Base-by-base conservation (phyloP, 2,888 invertebrate genomes). In the Pyralis farinalis region DNA sequence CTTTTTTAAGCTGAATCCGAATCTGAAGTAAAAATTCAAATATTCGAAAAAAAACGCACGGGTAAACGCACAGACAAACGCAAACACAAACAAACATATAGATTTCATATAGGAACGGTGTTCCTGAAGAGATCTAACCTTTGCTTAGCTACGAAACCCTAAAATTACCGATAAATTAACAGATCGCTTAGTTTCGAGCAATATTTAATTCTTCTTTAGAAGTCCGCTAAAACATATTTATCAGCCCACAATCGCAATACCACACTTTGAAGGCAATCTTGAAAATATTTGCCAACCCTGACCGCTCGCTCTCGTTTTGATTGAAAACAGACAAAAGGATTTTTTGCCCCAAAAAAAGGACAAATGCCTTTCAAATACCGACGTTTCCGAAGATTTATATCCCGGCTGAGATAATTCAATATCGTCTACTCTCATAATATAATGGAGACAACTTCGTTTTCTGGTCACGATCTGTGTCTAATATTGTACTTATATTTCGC, bases 271-370 rank as follows among this genome's bases (percentile, higher is more conserved):
- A 9, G 29, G n/a, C 38, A 35, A 28, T 39, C 31, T 34, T 35
- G 42, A 43, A 48, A 37, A 46, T 49, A 42, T 44, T 38, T 31
- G 49, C 43, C 60, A 56, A 33, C 61, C 63, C 58, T 62, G 49
- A 31, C 21, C 37, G 34, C 47, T 47, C 42, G 42, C 45, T 48
- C 48, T 54, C 52, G 46, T 58, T 75, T 72, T 76, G 73, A 80
- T 76, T 76, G 77, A 75, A 78, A 73, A 66, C 71, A 71, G 70
- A 76, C 78, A 78, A 80, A 77, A 74, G 72, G 66, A 66, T 67
- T 76, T 74, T 68, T 71, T 66, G 56, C 53, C 50, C 42, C 55
- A 52, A 55, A 69, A 69, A 79, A 77, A 68, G 72, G 71, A 72
- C 74, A 73, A 79, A 80, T 69, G 63, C 71, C 63, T 72, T 63